Percentiles rank a stretch among this genome's conserved stretches.
phyloP scores from a whole-genome alignment of 2,797 vertebrate species.

The Macropus fuliginosus region DNA sequence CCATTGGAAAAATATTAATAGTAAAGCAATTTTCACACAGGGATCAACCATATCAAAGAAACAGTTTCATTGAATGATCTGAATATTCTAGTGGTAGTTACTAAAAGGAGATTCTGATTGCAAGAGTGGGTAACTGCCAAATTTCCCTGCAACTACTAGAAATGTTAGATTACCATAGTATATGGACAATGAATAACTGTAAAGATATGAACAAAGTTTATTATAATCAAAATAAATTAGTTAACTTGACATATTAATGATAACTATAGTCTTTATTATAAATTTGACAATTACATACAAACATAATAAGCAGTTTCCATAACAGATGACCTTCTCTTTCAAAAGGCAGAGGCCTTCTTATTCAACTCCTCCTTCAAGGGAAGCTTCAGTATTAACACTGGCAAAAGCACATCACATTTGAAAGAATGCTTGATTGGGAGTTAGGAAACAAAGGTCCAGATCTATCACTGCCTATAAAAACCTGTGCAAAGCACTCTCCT shows the following conservation, averaged over 20 bases:
- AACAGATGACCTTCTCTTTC: neutral
- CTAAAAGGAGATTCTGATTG: neutral
- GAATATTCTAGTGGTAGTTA: neutral
- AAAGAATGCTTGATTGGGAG: neutral
- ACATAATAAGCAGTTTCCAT: neutral
- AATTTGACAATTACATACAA: neutral
- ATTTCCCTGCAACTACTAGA: neutral
- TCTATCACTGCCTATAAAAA: neutral
- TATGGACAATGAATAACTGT: neutral
- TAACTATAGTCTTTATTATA: neutral
- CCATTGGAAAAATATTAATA: neutral
- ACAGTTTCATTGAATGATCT: neutral
- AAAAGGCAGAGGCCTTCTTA: neutral
- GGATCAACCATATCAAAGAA: neutral
- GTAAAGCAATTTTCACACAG: neutral
- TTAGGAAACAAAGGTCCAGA: neutral
- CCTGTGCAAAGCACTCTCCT: neutral
- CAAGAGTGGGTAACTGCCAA: neutral
- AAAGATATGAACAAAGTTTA: neutral
- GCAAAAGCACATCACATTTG: neutral
- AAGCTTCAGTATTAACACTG: neutral
- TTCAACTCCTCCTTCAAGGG: neutral
- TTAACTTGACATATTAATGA: neutral
- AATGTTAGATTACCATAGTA: neutral
- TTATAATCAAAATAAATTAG: neutral